These are phyloP conservation scores for Ips nitidus DNA, from an alignment of 1,140 invertebrate genomes.

Conservation along the genomic window DNA sequence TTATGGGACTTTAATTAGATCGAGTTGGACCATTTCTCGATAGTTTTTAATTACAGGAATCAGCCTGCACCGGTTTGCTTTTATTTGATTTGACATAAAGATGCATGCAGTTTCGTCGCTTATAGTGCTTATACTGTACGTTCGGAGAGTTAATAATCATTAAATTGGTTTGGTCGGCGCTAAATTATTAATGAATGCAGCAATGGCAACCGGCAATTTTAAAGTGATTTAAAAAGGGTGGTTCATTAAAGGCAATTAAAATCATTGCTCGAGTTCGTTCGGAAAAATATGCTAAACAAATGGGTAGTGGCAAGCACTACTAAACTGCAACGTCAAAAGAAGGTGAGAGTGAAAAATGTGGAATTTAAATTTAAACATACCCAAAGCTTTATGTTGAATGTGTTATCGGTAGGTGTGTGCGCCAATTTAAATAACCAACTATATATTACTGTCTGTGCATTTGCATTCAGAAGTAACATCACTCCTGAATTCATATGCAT, in stretches of 20 bases:
- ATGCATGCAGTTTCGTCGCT: background rate
- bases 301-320: too few relatives aligned
- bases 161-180: background rate
- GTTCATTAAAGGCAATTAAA: background rate
- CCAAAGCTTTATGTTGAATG: too few relatives aligned
- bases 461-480: too few relatives aligned
- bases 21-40: background rate
- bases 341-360: too few relatives aligned
- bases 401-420: too few relatives aligned
- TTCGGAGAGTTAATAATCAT: background rate
- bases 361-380: too few relatives aligned
- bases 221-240: conserved; percentile 2
- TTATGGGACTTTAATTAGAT: background rate
- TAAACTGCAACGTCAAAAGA: too few relatives aligned
- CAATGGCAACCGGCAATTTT: background rate
- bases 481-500: too few relatives aligned
- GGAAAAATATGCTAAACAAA: too few relatives aligned
- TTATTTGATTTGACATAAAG: conserved; percentile 7
- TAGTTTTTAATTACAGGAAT: background rate
- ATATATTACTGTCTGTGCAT: too few relatives aligned
- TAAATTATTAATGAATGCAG: background rate
- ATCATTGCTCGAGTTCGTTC: background rate
- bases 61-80: background rate
- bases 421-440: too few relatives aligned
- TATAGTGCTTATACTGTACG: background rate